Conservation (phyloP, 2,113 vertebrate genomes). For the Oenanthe melanoleuca region DNA sequence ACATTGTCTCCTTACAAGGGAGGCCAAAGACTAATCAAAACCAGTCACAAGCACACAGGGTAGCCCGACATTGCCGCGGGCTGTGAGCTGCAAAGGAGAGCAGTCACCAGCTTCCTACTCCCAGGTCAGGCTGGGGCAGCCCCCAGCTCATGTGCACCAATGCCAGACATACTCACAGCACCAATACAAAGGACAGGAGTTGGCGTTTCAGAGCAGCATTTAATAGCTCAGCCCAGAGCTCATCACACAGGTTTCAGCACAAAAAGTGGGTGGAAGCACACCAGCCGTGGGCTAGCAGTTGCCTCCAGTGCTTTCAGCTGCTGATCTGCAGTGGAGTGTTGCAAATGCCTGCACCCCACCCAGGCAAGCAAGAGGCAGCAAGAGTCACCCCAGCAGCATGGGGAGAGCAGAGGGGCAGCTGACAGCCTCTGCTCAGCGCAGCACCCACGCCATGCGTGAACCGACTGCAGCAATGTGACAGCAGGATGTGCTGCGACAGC, state of each 20-base stretch:
- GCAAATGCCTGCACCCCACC: not conserved
- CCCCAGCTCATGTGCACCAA: no score
- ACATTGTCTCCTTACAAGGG: not conserved
- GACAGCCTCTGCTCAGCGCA: not conserved
- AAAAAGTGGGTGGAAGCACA: not conserved
- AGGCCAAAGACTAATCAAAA: constrained; percentile 5
- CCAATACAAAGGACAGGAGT: not conserved
- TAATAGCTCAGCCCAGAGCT: not conserved
- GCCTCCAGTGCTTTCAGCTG: not conserved
- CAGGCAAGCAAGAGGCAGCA: not conserved
- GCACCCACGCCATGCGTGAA: not conserved
- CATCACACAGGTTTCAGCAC: not conserved
- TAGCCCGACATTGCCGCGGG: accelerated
- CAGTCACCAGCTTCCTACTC: not conserved
- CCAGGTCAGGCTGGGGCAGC: not conserved
- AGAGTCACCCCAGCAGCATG: not conserved
- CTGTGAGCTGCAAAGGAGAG: not conserved
- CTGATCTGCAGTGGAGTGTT: not conserved
- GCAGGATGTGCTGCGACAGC: accelerated
- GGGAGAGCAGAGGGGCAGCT: not conserved
- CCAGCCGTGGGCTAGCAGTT: not conserved
- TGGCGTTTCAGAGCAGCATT: not conserved
- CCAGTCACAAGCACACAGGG: not conserved
- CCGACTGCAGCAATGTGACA: accelerated
- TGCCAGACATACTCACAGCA: not conserved